These are phyloP conservation scores for Chrysodeixis includens DNA, from an alignment of 2,888 invertebrate species.

Conservation along the genomic window DNA sequence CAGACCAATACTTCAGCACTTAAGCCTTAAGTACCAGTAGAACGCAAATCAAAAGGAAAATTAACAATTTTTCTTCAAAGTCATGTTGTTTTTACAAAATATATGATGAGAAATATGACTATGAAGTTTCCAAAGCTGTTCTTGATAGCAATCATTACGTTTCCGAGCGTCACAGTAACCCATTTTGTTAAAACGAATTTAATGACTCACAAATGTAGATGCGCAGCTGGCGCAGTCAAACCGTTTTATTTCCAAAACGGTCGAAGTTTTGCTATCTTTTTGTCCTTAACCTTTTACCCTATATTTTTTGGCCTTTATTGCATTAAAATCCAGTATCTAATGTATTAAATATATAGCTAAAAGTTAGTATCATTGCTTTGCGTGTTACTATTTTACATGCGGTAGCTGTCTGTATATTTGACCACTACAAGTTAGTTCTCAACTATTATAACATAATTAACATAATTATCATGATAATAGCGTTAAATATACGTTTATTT, in stretches of 20 bases:
- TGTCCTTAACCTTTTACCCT: background rate
- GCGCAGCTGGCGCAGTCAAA: slow-evolving; percentile 3
- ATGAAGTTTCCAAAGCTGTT: slow-evolving; percentile 1
- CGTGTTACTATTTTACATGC: too few relatives aligned
- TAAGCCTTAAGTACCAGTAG: too few relatives aligned
- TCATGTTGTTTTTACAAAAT: background rate
- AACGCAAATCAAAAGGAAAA: too few relatives aligned
- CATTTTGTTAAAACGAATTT: slow-evolving; percentile 14
- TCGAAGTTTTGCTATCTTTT: background rate
- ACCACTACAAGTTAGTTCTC: too few relatives aligned
- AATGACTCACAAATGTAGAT: slow-evolving; percentile 17
- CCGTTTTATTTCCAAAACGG: slow-evolving; percentile 5
- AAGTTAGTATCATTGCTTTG: too few relatives aligned
- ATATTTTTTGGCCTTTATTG: too few relatives aligned
- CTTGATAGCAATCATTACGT: background rate
- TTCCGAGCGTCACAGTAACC: slow-evolving; percentile 8
- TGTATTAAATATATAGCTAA: too few relatives aligned
- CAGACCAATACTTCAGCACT: too few relatives aligned
- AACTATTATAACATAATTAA: too few relatives aligned
- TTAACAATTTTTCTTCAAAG: background rate
- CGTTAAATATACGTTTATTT: slow-evolving; percentile 17
- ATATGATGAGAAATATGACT: background rate
- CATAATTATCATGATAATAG: slow-evolving; percentile 12
- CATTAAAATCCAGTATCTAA: too few relatives aligned
- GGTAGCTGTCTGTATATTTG: too few relatives aligned